These are phyloP conservation scores for Pristionchus arcanus DNA, from an alignment of 2,888 invertebrate genomes.

Conservation along the genomic window DNA sequence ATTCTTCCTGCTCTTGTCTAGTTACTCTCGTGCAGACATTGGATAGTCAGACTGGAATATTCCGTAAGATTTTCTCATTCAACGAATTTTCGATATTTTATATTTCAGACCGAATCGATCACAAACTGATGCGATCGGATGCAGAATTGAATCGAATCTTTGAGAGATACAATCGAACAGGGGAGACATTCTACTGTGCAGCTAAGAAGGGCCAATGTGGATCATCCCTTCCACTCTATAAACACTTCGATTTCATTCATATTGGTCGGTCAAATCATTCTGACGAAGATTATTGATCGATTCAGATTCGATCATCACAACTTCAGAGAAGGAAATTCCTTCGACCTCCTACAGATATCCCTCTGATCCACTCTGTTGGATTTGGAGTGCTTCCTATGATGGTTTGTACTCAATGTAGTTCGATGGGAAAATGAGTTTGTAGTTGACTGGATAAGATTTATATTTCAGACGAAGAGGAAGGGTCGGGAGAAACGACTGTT, in stretches of 20 bases:
- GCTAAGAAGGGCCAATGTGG: conserved; percentile 16
- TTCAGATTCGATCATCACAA: conserved; percentile 41
- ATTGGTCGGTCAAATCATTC: neutral
- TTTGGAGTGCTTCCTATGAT: conserved; percentile 34
- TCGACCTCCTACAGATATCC: conserved; percentile 38
- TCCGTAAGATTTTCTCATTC: conserved; percentile 17
- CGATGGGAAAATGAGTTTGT: neutral
- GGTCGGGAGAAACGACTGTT: neutral
- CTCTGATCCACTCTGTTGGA: conserved; percentile 17
- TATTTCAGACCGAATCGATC: conserved; percentile 44
- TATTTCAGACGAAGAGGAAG: neutral
- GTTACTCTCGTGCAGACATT: conserved; percentile 44
- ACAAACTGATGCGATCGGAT: conserved; percentile 48
- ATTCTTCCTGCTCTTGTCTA: conserved; percentile 14
- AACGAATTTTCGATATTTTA: no score
- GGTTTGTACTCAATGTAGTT: neutral
- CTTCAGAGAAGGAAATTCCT: neutral
- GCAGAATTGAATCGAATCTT: conserved; percentile 50
- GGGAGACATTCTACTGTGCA: conserved; percentile 48
- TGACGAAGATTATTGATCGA: neutral
- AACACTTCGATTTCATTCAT: conserved; percentile 51
- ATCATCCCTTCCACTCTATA: conserved; percentile 42
- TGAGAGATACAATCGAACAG: conserved; percentile 25
- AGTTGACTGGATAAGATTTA: neutral
- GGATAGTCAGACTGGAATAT: conserved; percentile 41